A percentile compares a stretch with the other conserved stretches of the same genome.
phyloP scores from a whole-genome alignment of 2,113 vertebrate species.

The Sus scrofa region DNA sequence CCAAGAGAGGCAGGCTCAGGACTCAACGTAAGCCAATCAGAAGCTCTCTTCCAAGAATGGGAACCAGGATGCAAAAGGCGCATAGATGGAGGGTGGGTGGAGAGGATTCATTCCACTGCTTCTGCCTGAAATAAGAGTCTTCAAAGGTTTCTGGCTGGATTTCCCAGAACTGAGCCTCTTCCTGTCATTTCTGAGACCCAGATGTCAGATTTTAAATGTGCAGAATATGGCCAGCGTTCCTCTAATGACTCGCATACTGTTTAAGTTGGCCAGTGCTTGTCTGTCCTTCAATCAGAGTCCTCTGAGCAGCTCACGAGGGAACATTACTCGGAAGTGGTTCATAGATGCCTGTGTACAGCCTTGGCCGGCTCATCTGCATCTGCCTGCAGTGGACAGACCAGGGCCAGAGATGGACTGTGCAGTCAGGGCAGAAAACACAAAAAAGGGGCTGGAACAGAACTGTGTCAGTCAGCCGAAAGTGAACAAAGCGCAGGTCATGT shows the following conservation, averaged over 20 bases:
- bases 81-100: background rate
- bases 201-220: background rate
- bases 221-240: background rate
- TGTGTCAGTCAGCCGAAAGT: background rate
- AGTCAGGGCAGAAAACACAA: background rate
- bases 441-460: background rate
- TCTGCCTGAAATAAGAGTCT: background rate
- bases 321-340: background rate
- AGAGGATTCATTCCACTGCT: background rate
- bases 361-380: background rate
- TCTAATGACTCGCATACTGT: background rate
- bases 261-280: background rate
- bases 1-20: background rate
- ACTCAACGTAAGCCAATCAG: background rate
- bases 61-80: background rate
- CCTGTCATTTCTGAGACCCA: background rate
- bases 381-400: background rate
- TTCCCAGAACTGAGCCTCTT: background rate
- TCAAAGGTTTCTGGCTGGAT: background rate
- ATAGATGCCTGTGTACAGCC: rapidly evolving
- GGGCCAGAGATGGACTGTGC: too few relatives aligned
- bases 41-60: background rate
- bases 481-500: background rate
- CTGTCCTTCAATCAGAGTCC: background rate
- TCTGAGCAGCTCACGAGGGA: background rate